Conservation (phyloP, 2,888 invertebrate species). For the Lasioglossum leucozonium region DNA sequence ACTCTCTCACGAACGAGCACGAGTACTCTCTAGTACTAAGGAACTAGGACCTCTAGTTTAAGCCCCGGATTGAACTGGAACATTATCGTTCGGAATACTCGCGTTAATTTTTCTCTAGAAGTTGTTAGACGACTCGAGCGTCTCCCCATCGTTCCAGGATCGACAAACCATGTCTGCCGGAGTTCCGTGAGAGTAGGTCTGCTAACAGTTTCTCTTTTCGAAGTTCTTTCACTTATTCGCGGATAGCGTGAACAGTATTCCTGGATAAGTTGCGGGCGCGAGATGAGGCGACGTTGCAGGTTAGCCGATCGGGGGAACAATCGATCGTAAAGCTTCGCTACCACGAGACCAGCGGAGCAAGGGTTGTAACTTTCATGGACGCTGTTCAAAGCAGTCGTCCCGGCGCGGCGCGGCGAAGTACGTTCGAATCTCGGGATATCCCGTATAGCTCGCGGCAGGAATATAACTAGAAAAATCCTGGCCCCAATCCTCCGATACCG, state of each 20-base stretch:
- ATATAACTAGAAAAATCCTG: conserved; percentile 72
- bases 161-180: no score
- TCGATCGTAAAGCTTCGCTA: conserved; percentile 65
- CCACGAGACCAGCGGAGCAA: conserved; percentile 26
- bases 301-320: conserved; percentile 1
- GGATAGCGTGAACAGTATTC: neutral
- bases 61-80: no score
- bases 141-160: no score
- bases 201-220: neutral
- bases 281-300: neutral
- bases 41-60: no score
- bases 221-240: neutral
- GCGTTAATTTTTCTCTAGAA: no score
- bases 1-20: neutral
- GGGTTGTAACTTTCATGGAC: conserved; percentile 62
- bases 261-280: conserved; percentile 8
- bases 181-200: neutral
- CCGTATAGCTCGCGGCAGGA: conserved; percentile 67
- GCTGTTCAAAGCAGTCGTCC: conserved; percentile 63
- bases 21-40: no score
- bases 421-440: conserved; percentile 66
- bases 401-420: conserved; percentile 49
- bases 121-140: no score
- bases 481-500: conserved; percentile 70
- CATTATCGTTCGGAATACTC: no score